Base-by-base conservation (phyloP, 2,888 invertebrate genomes). In the Spialia ferax region DNA sequence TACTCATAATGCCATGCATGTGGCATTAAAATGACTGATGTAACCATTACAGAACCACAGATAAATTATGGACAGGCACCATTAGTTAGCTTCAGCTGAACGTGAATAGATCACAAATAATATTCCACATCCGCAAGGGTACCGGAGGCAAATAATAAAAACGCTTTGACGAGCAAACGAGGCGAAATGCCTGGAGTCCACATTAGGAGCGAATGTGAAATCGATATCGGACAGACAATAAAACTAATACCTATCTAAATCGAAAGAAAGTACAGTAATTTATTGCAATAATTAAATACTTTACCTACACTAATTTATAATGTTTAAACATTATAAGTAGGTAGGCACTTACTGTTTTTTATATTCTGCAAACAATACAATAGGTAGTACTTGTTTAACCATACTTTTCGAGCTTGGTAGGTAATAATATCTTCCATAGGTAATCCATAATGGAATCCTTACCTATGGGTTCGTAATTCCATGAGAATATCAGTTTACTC, bases 81-180 rank as follows among this genome's bases (percentile, higher is more conserved):
- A 75, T 75, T 73, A 74, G 73, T 73, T 63, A 63, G 70, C 72
- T 73, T 73, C 74, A 74, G 74, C 70, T 56, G 70, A 70, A 71
- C 70, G 57, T 45, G 68, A 70, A 66, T 69, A 60, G 54, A 68
- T 79, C 74, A 71, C 78, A 77, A 75, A 76, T 72, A 74, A 74
- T 71, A 72, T 73, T 68, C 74, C 72, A 69, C 71, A 57, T 55
- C 63, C 52, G 71, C 71, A 70, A 74, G n/a, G 20, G 54, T 54
- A 63, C 42, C 26, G 54, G 26, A 29, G 55, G 55, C 50, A 55
- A 63, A 63, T 55, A 55, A 45, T 55, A 29, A 55, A 55, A 55
- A 22, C 26, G 26, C 38, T 55, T 55, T 29, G 63, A 50, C 22
- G 22, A 45, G n/a, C 48, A 48, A 11, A 60, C 32, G 35, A 35